Evolutionary conservation across 2,888 invertebrate species (phyloP), one percentile per base, ranked within the genome.

Genomic region (Protodeltote pygarga): DNA sequence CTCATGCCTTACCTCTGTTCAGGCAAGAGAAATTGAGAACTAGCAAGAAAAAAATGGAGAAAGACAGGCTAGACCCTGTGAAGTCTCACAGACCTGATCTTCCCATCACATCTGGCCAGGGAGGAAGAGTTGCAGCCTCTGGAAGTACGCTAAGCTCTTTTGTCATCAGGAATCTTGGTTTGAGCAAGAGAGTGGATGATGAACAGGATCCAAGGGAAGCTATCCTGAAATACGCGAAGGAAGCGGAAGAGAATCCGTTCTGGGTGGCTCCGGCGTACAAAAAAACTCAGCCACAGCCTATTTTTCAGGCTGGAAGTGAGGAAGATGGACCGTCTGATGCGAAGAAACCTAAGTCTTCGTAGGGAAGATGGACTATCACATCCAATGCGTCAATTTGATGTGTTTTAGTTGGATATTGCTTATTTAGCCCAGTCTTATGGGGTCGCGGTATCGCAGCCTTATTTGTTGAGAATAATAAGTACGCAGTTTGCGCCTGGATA

Each of bases 81-180:
- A 97, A 97, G 75, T 97, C 97, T 0, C 93, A 93, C 29, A 79
- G 97, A 23, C 97, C 97, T 0, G 97, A 97, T 82, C 84, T 97
- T 29, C 97, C 97, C 0, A 97, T 97, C 35, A 97, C 97, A 2
- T 97, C 97, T 0, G 97, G 97, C 0, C 96, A 96, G 67, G 99
- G 99, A 17, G 99, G 99, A 0, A 93, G 99, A 50, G 97, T 99
- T 0, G 98, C 98, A 0, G 97, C 97, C 0, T 98, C 98, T 16
- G 98, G 98, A 1, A 98, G 98, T 40, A 99, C 99, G 0, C 92
- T 99, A 0, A 98, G 98, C 66, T 98, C 99, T 1, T 99, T 97
- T 80, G 98, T 99, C 5, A 98, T 99, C 31, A 94, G 99, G 48
- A 98, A 99, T 81, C 93, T 99, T 41, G 99, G 99, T 0, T 92